Percentiles rank a stretch among this genome's conserved stretches.
phyloP scores from a whole-genome alignment of 1,140 invertebrate genomes.

The Drosophila murphyi region DNA sequence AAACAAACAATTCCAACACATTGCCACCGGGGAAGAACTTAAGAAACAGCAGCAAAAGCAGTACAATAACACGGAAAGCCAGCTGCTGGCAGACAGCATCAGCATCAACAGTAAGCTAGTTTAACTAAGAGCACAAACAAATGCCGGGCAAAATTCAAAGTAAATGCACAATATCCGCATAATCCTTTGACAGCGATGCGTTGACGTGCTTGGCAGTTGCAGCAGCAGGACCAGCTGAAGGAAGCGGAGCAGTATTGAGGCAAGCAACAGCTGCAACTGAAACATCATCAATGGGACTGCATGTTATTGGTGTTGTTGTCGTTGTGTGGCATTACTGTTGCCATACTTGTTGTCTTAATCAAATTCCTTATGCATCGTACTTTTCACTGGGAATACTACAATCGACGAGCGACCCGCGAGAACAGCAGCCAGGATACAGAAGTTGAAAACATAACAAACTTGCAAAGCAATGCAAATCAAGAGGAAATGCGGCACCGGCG shows the following conservation, averaged over 20 bases:
- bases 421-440: constrained; percentile 64
- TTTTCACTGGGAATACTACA: constrained; percentile 70
- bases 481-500: constrained; percentile 68
- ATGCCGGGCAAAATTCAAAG: constrained; percentile 65
- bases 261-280: constrained; percentile 46
- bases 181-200: constrained; percentile 73
- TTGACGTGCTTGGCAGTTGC: constrained; percentile 36
- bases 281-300: constrained; percentile 67
- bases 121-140: constrained; percentile 70
- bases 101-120: constrained; percentile 69
- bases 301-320: constrained; percentile 40
- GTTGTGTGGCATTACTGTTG: constrained; percentile 13
- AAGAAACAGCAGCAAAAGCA: constrained; percentile 49
- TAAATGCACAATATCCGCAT: constrained; percentile 79
- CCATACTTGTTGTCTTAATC: constrained; percentile 72
- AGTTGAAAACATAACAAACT: constrained; percentile 82
- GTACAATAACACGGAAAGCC: constrained; percentile 31
- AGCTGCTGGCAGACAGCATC: constrained; percentile 56
- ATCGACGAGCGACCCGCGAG: constrained; percentile 35
- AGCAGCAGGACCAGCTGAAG: constrained; percentile 25
- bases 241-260: constrained; percentile 16
- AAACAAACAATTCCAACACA: constrained; percentile 46
- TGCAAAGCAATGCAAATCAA: constrained; percentile 77
- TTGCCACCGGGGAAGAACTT: constrained; percentile 50
- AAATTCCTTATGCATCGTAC: constrained; percentile 78